These are phyloP conservation scores for Trinorchestia longiramus DNA, from an alignment of 1,140 invertebrate species.

Conservation along the genomic window DNA sequence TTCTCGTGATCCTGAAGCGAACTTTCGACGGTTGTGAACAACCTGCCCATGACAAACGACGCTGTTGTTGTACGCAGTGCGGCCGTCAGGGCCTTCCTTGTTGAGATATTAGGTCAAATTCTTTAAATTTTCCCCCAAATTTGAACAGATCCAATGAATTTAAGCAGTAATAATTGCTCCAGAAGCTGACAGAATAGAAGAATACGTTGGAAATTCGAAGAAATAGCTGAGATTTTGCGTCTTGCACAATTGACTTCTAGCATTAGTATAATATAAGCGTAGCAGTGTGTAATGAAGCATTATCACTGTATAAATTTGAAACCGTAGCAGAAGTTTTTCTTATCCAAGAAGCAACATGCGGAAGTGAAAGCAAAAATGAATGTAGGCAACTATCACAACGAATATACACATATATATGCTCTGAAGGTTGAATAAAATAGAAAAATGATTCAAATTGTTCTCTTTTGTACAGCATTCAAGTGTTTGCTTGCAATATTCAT, in stretches of 20 bases:
- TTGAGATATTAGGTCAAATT: neutral
- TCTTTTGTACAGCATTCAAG: too few species aligned
- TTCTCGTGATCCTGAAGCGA: neutral
- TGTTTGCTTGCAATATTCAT: too few species aligned
- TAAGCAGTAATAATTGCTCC: neutral
- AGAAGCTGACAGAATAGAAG: neutral
- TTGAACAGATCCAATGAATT: neutral
- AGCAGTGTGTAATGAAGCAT: neutral
- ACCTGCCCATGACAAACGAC: constrained; percentile 33
- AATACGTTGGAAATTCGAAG: neutral
- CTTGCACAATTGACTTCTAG: neutral
- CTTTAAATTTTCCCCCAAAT: neutral
- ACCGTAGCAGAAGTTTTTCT: neutral
- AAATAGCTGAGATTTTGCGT: neutral
- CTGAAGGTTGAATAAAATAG: neutral
- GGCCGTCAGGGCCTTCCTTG: neutral
- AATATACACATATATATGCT: neutral
- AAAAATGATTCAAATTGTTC: neutral
- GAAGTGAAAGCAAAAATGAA: neutral
- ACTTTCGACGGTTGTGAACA: neutral
- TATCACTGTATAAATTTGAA: neutral
- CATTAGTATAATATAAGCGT: neutral
- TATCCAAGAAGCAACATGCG: neutral
- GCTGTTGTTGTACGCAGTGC: neutral
- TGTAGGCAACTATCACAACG: neutral